These are phyloP conservation scores for Cottoperca gobio DNA, from an alignment of 2,797 vertebrate genomes.

Conservation along the genomic window DNA sequence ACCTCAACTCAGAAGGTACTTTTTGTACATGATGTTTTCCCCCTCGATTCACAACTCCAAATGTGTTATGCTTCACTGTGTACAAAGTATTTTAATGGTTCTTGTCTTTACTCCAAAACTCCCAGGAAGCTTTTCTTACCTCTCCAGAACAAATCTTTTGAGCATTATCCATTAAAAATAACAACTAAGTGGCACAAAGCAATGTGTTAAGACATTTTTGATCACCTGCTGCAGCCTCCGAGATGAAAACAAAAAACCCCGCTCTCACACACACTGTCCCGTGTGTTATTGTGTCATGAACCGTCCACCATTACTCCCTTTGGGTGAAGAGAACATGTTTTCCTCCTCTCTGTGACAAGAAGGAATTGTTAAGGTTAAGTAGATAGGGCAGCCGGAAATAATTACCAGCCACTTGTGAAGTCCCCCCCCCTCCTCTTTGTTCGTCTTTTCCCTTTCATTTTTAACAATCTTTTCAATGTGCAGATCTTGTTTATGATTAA, in stretches of 20 bases:
- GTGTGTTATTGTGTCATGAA: slow-evolving; percentile 75
- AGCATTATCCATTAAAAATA: slow-evolving; percentile 25
- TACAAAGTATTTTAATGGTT: slow-evolving; percentile 33
- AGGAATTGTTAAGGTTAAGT: slow-evolving; percentile 92
- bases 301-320: slow-evolving; percentile 60
- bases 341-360: slow-evolving; percentile 83
- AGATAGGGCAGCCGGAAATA: slow-evolving; percentile 93
- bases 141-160: background rate
- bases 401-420: slow-evolving; percentile 88
- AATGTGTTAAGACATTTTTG: slow-evolving; percentile 21
- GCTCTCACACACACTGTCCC: slow-evolving; percentile 50
- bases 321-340: slow-evolving; percentile 78
- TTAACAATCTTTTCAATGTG: slow-evolving; percentile 72
- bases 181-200: slow-evolving; percentile 14
- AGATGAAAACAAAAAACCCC: slow-evolving; percentile 3
- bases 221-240: slow-evolving; percentile 25
- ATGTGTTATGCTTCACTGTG: slow-evolving; percentile 16
- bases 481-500: slow-evolving; percentile 85
- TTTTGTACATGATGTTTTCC: slow-evolving; percentile 3
- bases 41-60: slow-evolving; percentile 7
- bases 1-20: slow-evolving; percentile 19
- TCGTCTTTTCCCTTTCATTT: slow-evolving; percentile 70
- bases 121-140: slow-evolving; percentile 18
- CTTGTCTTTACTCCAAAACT: slow-evolving; percentile 22
- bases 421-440: slow-evolving; percentile 61